Percentiles rank a stretch among this genome's conserved stretches.
Evolutionary conservation across 2,113 vertebrate genomes (phyloP).

Genomic region (Pelmatolapia mariae): DNA sequence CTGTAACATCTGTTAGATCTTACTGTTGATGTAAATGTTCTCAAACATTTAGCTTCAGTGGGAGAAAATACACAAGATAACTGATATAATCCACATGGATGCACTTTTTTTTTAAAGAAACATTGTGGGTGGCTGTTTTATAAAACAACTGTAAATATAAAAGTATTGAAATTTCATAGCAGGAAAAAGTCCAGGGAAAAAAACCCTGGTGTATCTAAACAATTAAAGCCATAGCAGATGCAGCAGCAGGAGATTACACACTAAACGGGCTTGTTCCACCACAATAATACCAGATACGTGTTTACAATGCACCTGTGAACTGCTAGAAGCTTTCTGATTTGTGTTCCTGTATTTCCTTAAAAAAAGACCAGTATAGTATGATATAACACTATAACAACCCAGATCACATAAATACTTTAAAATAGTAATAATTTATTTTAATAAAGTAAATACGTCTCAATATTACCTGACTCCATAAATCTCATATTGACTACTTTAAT

Average conservation of each 20-base stretch:
- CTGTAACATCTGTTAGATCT: background rate
- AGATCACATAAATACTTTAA: background rate
- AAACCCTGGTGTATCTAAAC: background rate
- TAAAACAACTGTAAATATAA: background rate
- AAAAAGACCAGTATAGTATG: background rate
- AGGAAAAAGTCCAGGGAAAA: background rate
- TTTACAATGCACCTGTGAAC: background rate
- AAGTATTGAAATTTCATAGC: background rate
- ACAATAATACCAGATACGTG: background rate
- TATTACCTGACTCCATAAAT: background rate
- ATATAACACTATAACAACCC: background rate
- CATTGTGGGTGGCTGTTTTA: background rate
- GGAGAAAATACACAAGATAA: background rate
- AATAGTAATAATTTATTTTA: background rate
- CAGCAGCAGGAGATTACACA: background rate
- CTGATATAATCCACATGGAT: background rate
- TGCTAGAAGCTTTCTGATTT: background rate
- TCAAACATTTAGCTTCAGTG: background rate
- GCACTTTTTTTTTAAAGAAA: background rate
- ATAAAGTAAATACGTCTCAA: background rate
- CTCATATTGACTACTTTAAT: background rate
- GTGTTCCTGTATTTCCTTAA: background rate
- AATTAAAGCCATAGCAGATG: background rate
- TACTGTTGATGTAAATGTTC: background rate
- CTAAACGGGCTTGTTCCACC: background rate